Percentiles rank a stretch among this genome's conserved stretches.
These are phyloP conservation scores for Tolmerus cingulatus DNA, from an alignment of 2,888 invertebrate genomes.

Conservation along the genomic window DNA sequence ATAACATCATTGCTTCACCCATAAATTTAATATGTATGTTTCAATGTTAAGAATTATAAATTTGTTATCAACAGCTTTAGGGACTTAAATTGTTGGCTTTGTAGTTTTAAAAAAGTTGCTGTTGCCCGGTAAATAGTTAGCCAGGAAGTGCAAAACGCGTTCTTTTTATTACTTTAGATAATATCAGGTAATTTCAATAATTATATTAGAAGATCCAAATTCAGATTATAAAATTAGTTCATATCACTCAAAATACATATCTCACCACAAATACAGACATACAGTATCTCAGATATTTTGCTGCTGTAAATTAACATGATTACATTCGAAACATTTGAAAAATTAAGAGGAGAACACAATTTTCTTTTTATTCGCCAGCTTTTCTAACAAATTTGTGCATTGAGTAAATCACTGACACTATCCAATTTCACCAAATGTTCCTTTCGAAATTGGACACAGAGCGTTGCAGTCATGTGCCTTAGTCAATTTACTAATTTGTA, in stretches of 20 bases:
- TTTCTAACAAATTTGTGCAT: neutral
- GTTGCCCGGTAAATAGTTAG: no score
- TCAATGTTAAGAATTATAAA: neutral
- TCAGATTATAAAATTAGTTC: neutral
- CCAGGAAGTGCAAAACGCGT: no score
- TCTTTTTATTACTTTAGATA: no score
- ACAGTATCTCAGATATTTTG: neutral
- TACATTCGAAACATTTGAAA: neutral
- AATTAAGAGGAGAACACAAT: neutral
- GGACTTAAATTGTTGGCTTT: neutral
- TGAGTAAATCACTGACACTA: neutral
- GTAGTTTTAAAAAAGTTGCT: neutral
- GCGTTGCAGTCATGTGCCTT: neutral
- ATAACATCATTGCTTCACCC: neutral
- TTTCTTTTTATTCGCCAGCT: neutral
- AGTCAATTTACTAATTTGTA: neutral
- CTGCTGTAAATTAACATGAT: neutral
- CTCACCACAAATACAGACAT: neutral
- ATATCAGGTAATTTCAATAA: no score
- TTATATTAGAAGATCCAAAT: neutral
- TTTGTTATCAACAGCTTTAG: neutral
- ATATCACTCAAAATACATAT: neutral
- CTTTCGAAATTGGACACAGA: neutral
- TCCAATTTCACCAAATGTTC: neutral
- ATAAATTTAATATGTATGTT: neutral